Evolutionary conservation across 2,888 invertebrate genomes (phyloP), one percentile per base, ranked within the genome.

Genomic region (Drosophila fungiperda): DNA sequence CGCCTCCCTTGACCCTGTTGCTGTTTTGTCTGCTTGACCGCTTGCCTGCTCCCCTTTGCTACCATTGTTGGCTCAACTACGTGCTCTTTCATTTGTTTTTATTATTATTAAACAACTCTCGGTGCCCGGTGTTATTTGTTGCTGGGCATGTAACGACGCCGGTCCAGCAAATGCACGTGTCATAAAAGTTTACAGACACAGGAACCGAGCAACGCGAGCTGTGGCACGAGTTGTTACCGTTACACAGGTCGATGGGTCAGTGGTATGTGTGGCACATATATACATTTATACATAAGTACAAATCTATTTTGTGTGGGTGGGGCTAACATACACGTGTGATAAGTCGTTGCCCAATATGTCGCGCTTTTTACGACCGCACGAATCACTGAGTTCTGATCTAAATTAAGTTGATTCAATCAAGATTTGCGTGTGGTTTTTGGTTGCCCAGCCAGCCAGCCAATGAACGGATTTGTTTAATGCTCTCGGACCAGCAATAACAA

Each of bases 51-150:
- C 55, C 70, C 54, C 65, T 52, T 69, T 71, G 72, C 66, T 49
- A 54, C 78, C 74, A 84, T 72, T 78, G 80, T 83, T 76, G 78
- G 73, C 73, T 71, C 82, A 84, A 84, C 85, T 84, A 84, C 89
- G 88, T 87, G 89, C 87, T 89, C 73, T 85, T 85, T 85, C 88
- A 85, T 85, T 85, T 89, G 90, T 89, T 85, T 87, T 85, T 89
- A 89, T 89, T 84, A 89, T 84, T 89, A 89, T 85, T 89, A 89
- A 89, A 85, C 76, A 85, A 87, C 82, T 85, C 85, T 87, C 70
- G 76, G 73, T 78, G 85, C 72, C 59, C 73, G 59, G 52, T 66
- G 68, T 67, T 87, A 85, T 76, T 79, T 76, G 87, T 86, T 87
- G 86, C 72, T 74, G 82, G 69, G 58, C 63, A 62, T 63, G 78